These are phyloP conservation scores for Eretmochelys imbricata DNA, from an alignment of 2,113 vertebrate species.

Conservation along the genomic window DNA sequence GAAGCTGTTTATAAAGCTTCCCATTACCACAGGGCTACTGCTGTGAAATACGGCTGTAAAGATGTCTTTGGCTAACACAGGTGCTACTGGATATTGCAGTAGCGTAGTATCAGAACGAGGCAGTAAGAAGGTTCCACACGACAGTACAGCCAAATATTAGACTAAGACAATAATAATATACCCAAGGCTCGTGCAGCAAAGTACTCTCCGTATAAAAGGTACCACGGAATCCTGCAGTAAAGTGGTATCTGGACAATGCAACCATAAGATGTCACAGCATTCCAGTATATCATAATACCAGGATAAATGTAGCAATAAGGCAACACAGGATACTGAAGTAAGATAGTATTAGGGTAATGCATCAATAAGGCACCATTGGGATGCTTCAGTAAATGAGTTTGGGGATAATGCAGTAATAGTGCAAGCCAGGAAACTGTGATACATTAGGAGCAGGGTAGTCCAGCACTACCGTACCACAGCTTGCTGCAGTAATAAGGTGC, in stretches of 20 bases:
- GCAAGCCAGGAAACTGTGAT: constrained; percentile 3
- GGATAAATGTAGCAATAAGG: constrained; percentile 75
- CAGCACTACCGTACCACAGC: constrained; percentile 74
- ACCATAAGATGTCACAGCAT: constrained; percentile 66
- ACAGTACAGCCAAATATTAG: neutral
- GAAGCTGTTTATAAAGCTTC: constrained; percentile 15
- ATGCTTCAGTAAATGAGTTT: constrained; percentile 56
- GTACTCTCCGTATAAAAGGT: constrained; percentile 46
- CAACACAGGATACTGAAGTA: constrained; percentile 62
- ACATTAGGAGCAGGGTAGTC: constrained; percentile 70
- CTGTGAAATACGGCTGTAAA: constrained; percentile 49
- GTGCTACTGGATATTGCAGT: neutral
- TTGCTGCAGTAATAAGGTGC: constrained; percentile 56
- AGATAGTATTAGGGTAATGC: constrained; percentile 68
- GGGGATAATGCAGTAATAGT: constrained; percentile 16
- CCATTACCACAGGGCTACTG: neutral
- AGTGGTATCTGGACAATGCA: constrained; percentile 51
- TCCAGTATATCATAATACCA: constrained; percentile 65
- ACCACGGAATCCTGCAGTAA: constrained; percentile 63
- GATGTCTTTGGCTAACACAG: constrained; percentile 41
- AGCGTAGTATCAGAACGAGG: neutral
- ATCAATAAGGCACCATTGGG: constrained; percentile 63
- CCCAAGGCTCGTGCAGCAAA: constrained; percentile 30
- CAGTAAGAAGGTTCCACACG: neutral
- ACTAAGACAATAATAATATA: constrained; percentile 19